phyloP scores from a whole-genome alignment of 1,140 invertebrate genomes.

The Drosophila bocqueti region DNA sequence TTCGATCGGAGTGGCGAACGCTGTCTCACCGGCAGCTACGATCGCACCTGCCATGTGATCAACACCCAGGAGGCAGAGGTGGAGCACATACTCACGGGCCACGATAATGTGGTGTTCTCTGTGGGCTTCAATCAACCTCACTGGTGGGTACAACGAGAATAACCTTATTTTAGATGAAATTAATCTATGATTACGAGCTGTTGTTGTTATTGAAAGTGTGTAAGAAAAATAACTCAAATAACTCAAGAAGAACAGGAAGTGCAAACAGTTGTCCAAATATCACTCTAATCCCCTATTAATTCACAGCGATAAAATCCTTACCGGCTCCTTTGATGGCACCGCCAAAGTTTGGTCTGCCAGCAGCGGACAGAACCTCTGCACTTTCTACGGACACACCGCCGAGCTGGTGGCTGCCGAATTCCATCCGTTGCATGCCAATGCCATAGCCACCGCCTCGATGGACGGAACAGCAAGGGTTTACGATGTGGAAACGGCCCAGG shows the following conservation, averaged over 20 bases:
- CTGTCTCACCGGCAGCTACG: slow-evolving; percentile 93
- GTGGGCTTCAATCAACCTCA: slow-evolving; percentile 91
- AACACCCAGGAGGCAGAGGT: slow-evolving; percentile 90
- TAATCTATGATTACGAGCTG: not conserved
- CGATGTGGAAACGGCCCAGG: slow-evolving; percentile 88
- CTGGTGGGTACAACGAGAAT: slow-evolving; percentile 86
- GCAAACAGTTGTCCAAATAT: not conserved
- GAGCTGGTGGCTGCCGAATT: slow-evolving; percentile 91
- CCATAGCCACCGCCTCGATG: slow-evolving; percentile 91
- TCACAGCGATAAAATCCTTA: slow-evolving; percentile 90
- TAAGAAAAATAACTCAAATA: not conserved
- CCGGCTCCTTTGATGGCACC: slow-evolving; percentile 93
- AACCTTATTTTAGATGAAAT: not conserved
- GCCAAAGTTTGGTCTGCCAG: slow-evolving; percentile 89
- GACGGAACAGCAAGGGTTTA: slow-evolving; percentile 90
- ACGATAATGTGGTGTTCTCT: slow-evolving; percentile 93
- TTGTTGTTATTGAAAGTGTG: too few species aligned
- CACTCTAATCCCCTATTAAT: slow-evolving; percentile 57
- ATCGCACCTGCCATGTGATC: slow-evolving; percentile 94
- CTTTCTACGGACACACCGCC: slow-evolving; percentile 90
- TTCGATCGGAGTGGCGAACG: slow-evolving; percentile 90
- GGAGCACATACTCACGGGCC: slow-evolving; percentile 89
- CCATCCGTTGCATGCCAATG: slow-evolving; percentile 87
- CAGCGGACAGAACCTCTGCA: slow-evolving; percentile 89
- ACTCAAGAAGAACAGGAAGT: not conserved